Evolutionary conservation across 2,888 invertebrate species (phyloP).

Genomic region (Epistrophella euchroma): DNA sequence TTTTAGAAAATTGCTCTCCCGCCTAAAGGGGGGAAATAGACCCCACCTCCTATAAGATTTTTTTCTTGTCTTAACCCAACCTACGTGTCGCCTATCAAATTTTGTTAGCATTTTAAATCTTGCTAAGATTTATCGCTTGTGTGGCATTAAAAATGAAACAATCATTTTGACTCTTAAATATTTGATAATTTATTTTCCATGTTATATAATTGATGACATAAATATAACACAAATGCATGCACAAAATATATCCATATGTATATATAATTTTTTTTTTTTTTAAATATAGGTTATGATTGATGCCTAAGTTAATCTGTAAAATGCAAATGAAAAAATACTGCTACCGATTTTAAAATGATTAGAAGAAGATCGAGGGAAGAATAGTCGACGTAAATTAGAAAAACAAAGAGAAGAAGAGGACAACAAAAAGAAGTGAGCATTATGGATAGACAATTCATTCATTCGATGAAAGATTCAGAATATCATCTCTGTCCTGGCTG

Average conservation of each 20-base stretch:
- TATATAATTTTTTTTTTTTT: slow-evolving; percentile 5
- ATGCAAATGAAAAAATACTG: slow-evolving; percentile 64
- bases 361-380: slow-evolving; percentile 16
- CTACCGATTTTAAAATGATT: slow-evolving; percentile 44
- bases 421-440: slow-evolving; percentile 8
- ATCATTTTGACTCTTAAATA: slow-evolving; percentile 56
- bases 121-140: too few species aligned
- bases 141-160: background rate
- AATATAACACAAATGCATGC: slow-evolving; percentile 60
- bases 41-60: too few species aligned
- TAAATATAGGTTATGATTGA: slow-evolving; percentile 49
- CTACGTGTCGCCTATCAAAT: too few species aligned
- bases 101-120: too few species aligned
- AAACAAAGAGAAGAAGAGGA: background rate
- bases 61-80: too few species aligned
- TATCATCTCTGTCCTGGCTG: slow-evolving; percentile 84
- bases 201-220: slow-evolving; percentile 58
- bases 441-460: slow-evolving; percentile 78
- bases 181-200: slow-evolving; percentile 71
- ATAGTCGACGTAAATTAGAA: background rate
- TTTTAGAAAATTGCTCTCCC: too few species aligned
- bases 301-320: slow-evolving; percentile 40
- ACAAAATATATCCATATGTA: slow-evolving; percentile 60
- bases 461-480: slow-evolving; percentile 82
- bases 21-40: too few species aligned